These are phyloP conservation scores for Eptesicus fuscus DNA, from an alignment of 2,113 vertebrate genomes.

Conservation along the genomic window DNA sequence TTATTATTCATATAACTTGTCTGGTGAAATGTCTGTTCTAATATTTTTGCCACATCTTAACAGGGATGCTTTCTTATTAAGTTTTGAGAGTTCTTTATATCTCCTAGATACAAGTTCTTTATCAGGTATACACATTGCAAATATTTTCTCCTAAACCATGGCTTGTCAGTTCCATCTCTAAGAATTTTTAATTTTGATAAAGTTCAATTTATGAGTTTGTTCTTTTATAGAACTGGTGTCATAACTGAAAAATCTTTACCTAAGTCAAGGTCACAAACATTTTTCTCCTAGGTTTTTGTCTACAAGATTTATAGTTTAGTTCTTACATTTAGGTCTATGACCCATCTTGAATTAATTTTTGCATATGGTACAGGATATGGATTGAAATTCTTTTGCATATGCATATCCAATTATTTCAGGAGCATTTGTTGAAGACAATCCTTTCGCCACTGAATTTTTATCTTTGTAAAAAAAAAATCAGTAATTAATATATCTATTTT, in stretches of 20 bases:
- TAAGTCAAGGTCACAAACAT: not conserved
- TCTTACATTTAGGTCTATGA: not conserved
- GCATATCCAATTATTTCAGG: not conserved
- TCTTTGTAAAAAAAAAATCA: not conserved
- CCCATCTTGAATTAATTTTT: not conserved
- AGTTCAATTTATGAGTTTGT: not conserved
- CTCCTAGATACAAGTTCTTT: not conserved
- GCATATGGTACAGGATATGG: not conserved
- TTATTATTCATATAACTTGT: not conserved
- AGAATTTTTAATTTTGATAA: not conserved
- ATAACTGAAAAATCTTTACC: not conserved
- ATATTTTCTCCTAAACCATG: not conserved
- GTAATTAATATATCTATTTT: not conserved
- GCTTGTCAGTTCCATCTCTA: not conserved
- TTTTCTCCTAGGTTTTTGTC: not conserved
- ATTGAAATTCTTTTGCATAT: not conserved
- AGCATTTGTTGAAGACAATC: not conserved
- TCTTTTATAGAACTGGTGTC: not conserved
- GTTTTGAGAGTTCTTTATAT: not conserved
- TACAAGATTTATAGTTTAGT: not conserved
- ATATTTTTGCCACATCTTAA: not conserved
- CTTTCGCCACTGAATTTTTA: not conserved
- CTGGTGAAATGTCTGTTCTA: not conserved
- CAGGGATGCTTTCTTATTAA: not conserved
- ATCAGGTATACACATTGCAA: not conserved